Evolutionary conservation across 2,888 invertebrate species (phyloP).

Genomic region (Galeruca laticollis): DNA sequence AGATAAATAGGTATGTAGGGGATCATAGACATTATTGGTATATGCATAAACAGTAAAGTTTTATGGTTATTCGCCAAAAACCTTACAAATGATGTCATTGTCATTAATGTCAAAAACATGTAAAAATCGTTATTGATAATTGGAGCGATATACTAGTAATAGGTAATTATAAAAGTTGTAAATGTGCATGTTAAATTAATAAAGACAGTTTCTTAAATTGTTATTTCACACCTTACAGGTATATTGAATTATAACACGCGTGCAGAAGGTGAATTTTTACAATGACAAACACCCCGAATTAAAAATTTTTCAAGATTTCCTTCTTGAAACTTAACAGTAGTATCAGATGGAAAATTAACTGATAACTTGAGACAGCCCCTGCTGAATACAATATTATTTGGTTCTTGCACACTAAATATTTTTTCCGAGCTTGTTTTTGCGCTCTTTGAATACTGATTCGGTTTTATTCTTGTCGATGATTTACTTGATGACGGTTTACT

Average conservation of each 20-base stretch:
- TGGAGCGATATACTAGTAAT: no score
- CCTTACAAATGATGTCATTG: no score
- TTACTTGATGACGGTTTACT: slow-evolving; percentile 36
- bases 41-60: no score
- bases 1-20: no score
- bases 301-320: slow-evolving; percentile 58
- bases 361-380: slow-evolving; percentile 62
- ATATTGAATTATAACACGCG: slow-evolving; percentile 3
- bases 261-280: slow-evolving; percentile 45
- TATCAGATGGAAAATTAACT: slow-evolving; percentile 64
- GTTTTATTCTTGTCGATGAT: slow-evolving; percentile 4
- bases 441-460: not conserved
- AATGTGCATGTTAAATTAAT: no score
- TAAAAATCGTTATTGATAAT: no score
- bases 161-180: no score
- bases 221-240: no score
- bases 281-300: slow-evolving; percentile 50
- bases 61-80: no score
- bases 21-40: no score
- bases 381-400: slow-evolving; percentile 60
- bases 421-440: slow-evolving; percentile 1
- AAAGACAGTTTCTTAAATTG: no score
- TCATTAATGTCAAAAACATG: no score
- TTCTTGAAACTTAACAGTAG: slow-evolving; percentile 59
- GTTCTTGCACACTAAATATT: slow-evolving; percentile 44